Evolutionary conservation across 2,888 invertebrate species (phyloP).

Genomic region (Diarsia dahlii): DNA sequence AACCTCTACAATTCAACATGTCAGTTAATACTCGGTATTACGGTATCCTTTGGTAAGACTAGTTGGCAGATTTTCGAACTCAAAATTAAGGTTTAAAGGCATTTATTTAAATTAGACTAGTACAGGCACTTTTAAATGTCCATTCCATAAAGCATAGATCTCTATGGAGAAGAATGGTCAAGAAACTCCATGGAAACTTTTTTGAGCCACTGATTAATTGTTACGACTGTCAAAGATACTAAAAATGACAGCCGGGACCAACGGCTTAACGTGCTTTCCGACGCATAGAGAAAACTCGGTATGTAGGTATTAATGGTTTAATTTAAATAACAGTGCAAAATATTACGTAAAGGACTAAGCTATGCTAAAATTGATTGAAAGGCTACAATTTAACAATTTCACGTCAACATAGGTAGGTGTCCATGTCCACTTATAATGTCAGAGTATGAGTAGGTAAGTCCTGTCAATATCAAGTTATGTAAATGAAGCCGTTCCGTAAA

Average conservation of each 20-base stretch:
- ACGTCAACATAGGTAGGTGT: constrained; percentile 38
- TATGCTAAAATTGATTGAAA: constrained; percentile 44
- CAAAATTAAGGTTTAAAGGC: too few relatives aligned
- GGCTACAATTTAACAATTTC: constrained; percentile 22
- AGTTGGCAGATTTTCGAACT: not conserved
- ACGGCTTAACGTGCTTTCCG: not conserved
- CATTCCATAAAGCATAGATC: too few relatives aligned
- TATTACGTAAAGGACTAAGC: not conserved
- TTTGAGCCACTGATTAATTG: too few relatives aligned
- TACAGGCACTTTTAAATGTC: too few relatives aligned
- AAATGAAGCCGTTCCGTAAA: constrained; percentile 66
- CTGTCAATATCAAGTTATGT: constrained; percentile 74
- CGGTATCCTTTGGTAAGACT: not conserved
- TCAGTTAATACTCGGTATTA: not conserved
- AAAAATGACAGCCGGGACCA: not conserved
- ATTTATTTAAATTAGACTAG: too few relatives aligned
- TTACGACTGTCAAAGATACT: not conserved
- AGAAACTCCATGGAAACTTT: too few relatives aligned
- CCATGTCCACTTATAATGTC: constrained; percentile 70
- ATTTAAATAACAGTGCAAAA: not conserved
- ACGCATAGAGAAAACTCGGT: too few relatives aligned
- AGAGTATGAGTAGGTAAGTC: constrained; percentile 60
- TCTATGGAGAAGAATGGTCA: too few relatives aligned
- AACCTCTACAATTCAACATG: too few relatives aligned
- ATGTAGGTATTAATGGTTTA: too few relatives aligned